A percentile compares a stretch with the other conserved stretches of the same genome.
These are phyloP conservation scores for Eurystomus glaucurus DNA, from an alignment of 2,797 vertebrate species.

Conservation along the genomic window DNA sequence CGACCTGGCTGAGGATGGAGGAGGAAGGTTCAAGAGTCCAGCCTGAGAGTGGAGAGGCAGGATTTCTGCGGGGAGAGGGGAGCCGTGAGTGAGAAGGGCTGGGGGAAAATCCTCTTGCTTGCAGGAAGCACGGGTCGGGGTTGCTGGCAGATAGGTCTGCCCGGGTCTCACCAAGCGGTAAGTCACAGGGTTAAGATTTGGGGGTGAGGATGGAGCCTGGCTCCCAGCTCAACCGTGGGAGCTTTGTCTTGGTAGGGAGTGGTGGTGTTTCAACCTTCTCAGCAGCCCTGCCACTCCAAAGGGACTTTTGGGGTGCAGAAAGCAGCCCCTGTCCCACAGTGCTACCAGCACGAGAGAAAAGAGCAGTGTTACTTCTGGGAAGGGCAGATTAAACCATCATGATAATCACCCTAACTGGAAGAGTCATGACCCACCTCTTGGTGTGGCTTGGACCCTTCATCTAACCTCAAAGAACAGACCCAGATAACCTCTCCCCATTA, in stretches of 20 bases:
- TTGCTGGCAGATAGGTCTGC: not conserved
- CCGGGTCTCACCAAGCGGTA: not conserved
- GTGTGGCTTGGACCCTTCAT: not conserved
- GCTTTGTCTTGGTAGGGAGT: not conserved
- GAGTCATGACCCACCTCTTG: not conserved
- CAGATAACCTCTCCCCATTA: not conserved
- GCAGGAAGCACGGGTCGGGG: not conserved
- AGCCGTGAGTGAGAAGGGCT: accelerated
- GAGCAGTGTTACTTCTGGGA: accelerated
- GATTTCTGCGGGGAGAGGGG: not conserved
- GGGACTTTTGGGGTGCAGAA: not conserved
- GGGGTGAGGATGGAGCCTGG: not conserved
- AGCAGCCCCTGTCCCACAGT: not conserved
- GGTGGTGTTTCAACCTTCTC: not conserved
- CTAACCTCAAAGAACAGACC: accelerated
- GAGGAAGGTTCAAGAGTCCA: conserved; percentile 71
- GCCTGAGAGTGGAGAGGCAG: not conserved
- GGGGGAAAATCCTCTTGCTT: not conserved
- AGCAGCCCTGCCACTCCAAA: not conserved
- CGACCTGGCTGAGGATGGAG: not conserved
- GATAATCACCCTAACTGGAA: not conserved
- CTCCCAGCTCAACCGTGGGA: not conserved
- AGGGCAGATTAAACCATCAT: not conserved
- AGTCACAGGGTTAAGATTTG: not conserved
- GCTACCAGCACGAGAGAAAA: not conserved